phyloP scores from a whole-genome alignment of 2,113 vertebrate species.

The Blennius ocellaris region DNA sequence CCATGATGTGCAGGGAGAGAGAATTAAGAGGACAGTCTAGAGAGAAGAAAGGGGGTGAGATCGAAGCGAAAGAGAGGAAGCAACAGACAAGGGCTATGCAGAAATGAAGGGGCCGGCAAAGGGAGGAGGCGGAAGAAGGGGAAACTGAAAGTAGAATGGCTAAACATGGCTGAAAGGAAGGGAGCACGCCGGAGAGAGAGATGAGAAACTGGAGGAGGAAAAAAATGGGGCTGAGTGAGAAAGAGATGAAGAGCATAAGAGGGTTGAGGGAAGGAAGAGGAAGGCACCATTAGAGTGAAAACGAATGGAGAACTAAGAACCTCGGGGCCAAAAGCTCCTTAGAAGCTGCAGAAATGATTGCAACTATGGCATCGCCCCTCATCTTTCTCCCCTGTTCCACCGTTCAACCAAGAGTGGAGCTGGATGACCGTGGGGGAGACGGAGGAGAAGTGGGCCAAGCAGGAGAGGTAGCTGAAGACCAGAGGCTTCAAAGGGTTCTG shows the following conservation, averaged over 20 bases:
- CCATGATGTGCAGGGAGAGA: conserved; percentile 64
- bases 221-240: conserved; percentile 35
- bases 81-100: conserved; percentile 49
- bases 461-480: conserved; percentile 55
- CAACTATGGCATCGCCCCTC: conserved; percentile 50
- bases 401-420: conserved; percentile 38
- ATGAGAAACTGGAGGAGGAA: conserved; percentile 55
- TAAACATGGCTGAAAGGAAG: conserved; percentile 68
- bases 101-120: conserved; percentile 59
- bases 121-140: conserved; percentile 30
- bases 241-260: conserved; percentile 37
- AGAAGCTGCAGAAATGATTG: conserved; percentile 65
- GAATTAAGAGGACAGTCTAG: conserved; percentile 60
- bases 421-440: conserved; percentile 35
- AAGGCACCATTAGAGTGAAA: conserved; percentile 66
- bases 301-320: conserved; percentile 64
- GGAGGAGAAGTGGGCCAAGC: conserved; percentile 53
- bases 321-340: conserved; percentile 60
- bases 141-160: conserved; percentile 61
- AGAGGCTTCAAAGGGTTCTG: conserved; percentile 53
- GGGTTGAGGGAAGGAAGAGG: conserved; percentile 16
- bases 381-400: conserved; percentile 49
- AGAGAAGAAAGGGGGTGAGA: conserved; percentile 64
- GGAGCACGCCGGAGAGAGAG: conserved; percentile 50
- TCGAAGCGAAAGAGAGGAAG: conserved; percentile 56